Evolutionary conservation across 2,888 invertebrate species (phyloP), one percentile per base, ranked within the genome.

Genomic region (Pilophorus perplexus): DNA sequence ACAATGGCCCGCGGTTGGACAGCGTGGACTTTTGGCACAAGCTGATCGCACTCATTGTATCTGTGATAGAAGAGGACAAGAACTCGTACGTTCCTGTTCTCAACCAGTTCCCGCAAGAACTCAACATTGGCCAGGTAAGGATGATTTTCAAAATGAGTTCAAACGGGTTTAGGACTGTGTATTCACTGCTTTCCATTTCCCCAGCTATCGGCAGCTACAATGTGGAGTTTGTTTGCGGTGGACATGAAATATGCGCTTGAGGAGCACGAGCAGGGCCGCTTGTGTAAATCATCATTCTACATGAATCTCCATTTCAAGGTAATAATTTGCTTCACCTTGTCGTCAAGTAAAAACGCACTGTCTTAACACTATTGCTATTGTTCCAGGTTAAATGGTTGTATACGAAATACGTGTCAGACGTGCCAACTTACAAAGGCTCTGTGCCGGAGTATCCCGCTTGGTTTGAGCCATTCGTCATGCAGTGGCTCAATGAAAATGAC

Each of bases 391-490:
- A 99, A 82, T 96, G 97, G 93, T 82, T 99, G 72, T 94, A 98
- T 78, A 93, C 93, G 73, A 94, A 96, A 78, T 99, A 98, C 79
- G 95, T 99, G 44, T 65, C 68, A 38, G 96, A 98, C 76, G 93
- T 98, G 72, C 96, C 97, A 59, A 94, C 95, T 23, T 95, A 95
- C 78, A 96, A 96, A 77, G 93, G 92, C 67, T 89, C 93, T 44
- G 95, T 99, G 69, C 98, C 99, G 5, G 98, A 99, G 78, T 99
- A 99, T 79, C 98, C 99, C 1, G 93, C 94, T 74, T 99, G 98
- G 98, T 99, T 99, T 78, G 98, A 98, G 78, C 97, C 98, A n/a
- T 99, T 99, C 79, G 99, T 99, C 44, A 99, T 99, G 98, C 98
- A 98, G 78, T 99, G 99, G 99, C 84, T 99, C 40, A 98, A 98